phyloP scores from a whole-genome alignment of 1,140 invertebrate species.

The Macrotrachela quadricornifera region DNA sequence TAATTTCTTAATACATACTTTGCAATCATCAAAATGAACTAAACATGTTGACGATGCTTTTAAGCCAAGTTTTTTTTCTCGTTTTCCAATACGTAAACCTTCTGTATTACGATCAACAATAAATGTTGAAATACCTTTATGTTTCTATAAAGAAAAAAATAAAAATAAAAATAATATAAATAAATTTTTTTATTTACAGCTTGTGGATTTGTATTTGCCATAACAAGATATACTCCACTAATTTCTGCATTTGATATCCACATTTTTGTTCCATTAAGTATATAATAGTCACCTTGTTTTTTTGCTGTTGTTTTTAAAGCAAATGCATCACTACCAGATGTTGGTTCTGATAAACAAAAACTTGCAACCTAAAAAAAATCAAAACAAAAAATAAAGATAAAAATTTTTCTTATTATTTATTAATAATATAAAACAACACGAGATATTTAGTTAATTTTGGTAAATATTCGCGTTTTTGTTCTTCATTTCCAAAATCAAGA shows the following conservation, averaged over 20 bases:
- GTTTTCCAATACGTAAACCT: slow-evolving; percentile 40
- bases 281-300: slow-evolving; percentile 28
- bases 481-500: slow-evolving; percentile 33
- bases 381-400: neutral
- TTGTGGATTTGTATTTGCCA: slow-evolving; percentile 24
- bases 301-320: slow-evolving; percentile 31
- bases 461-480: slow-evolving; percentile 41
- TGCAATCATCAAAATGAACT: slow-evolving; percentile 77
- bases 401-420: neutral
- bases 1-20: slow-evolving; percentile 35
- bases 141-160: too few species aligned
- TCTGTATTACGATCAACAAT: slow-evolving; percentile 37
- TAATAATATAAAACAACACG: slow-evolving; percentile 13
- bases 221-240: slow-evolving; percentile 39
- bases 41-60: slow-evolving; percentile 26
- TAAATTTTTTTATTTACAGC: slow-evolving; percentile 9
- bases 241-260: slow-evolving; percentile 89
- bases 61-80: slow-evolving; percentile 57
- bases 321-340: slow-evolving; percentile 42
- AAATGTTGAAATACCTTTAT: slow-evolving; percentile 43
- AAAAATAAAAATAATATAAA: too few species aligned
- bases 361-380: slow-evolving; percentile 46
- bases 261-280: slow-evolving; percentile 35
- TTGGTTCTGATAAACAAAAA: slow-evolving; percentile 72
- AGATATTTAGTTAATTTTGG: slow-evolving; percentile 31